Percentiles rank a stretch among this genome's conserved stretches.
Evolutionary conservation across 2,797 vertebrate species (phyloP).

Genomic region (Cossypha dichroa): DNA sequence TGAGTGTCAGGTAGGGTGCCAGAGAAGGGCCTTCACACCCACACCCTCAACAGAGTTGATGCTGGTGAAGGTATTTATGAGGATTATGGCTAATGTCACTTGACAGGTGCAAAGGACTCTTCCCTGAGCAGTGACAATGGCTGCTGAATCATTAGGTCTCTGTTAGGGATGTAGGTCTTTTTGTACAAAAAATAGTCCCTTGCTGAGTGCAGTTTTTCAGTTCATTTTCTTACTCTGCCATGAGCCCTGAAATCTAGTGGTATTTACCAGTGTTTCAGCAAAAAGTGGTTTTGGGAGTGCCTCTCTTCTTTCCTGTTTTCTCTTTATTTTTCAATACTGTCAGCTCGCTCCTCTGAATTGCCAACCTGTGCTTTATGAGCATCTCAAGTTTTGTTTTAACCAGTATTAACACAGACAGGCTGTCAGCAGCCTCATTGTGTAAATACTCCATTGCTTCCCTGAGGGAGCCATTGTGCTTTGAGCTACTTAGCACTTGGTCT

Average conservation of each 20-base stretch:
- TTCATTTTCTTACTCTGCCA: not conserved
- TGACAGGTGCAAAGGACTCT: not conserved
- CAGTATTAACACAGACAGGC: constrained; percentile 30
- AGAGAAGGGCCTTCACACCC: not conserved
- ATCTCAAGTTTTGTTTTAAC: constrained; percentile 32
- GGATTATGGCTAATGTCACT: not conserved
- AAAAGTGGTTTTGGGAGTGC: not conserved
- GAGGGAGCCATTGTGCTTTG: constrained; percentile 18
- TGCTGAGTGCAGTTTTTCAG: not conserved
- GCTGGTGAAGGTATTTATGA: not conserved
- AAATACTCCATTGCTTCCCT: not conserved
- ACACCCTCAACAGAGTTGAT: fast-evolving
- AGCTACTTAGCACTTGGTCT: constrained; percentile 31
- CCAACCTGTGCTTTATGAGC: constrained; percentile 6
- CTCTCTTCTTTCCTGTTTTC: not conserved
- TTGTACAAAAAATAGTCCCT: not conserved
- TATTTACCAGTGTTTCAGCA: not conserved
- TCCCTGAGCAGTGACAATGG: not conserved
- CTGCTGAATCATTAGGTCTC: not conserved
- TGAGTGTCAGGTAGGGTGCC: not conserved
- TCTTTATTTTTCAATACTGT: not conserved
- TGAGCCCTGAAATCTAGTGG: not conserved
- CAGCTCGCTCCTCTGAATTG: not conserved
- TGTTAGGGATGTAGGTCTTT: not conserved
- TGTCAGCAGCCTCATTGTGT: not conserved